Conservation (phyloP, 2,797 vertebrate genomes). For the Phoxinus dragarum region DNA sequence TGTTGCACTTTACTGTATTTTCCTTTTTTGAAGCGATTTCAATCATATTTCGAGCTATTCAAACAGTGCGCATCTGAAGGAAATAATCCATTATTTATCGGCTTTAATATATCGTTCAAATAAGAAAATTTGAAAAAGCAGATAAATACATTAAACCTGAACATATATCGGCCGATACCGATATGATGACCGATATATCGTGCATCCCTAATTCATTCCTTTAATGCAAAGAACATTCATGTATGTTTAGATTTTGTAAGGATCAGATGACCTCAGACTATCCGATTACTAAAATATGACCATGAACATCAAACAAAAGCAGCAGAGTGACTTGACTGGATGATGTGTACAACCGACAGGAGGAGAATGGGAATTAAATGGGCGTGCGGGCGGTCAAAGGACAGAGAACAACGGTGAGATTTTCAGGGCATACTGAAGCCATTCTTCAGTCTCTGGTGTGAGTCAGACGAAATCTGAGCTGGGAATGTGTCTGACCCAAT, state of each 20-base stretch:
- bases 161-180: too few relatives aligned
- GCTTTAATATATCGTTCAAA: too few relatives aligned
- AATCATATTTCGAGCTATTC: too few relatives aligned
- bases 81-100: too few relatives aligned
- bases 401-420: not conserved
- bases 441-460: not conserved
- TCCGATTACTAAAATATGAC: not conserved
- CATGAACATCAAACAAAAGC: not conserved
- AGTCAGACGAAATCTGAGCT: not conserved
- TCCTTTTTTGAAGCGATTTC: too few relatives aligned
- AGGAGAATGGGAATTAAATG: conserved; percentile 8
- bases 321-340: not conserved
- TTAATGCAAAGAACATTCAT: not conserved
- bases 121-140: too few relatives aligned
- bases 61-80: too few relatives aligned
- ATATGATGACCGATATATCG: too few relatives aligned
- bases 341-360: not conserved
- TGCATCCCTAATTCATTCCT: not conserved
- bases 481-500: not conserved
- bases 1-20: too few relatives aligned
- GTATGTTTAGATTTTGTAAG: not conserved
- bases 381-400: not conserved
- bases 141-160: too few relatives aligned
- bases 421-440: conserved; percentile 8
- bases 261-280: not conserved